Conservation (phyloP, 2,888 invertebrate species). For the Agrochola circellaris region DNA sequence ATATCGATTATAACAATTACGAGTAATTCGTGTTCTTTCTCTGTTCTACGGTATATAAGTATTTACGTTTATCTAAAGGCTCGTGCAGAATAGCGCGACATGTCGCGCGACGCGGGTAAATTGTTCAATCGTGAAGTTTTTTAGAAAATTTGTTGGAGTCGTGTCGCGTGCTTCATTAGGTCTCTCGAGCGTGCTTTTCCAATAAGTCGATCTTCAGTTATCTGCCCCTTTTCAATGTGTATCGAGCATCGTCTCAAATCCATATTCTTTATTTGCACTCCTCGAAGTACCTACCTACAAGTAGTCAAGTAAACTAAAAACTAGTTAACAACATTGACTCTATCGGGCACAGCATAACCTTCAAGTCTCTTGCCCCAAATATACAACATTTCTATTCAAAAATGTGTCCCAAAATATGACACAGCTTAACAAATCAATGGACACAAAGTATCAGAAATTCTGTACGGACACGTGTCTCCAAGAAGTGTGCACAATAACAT, state of each 20-base stretch:
- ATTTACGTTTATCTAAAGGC: not conserved
- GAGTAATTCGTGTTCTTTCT: not conserved
- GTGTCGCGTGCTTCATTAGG: not conserved
- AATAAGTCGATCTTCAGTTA: not conserved
- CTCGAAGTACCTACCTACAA: not conserved
- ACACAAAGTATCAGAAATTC: slow-evolving; percentile 41
- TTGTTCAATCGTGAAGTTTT: too few relatives aligned
- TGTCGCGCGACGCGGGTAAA: too few relatives aligned
- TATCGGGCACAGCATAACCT: not conserved
- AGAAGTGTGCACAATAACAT: slow-evolving; percentile 49
- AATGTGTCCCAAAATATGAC: slow-evolving; percentile 13
- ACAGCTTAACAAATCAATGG: slow-evolving; percentile 40
- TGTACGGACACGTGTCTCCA: slow-evolving; percentile 30
- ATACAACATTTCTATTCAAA: not conserved
- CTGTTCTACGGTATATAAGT: too few relatives aligned
- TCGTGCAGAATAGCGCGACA: too few relatives aligned
- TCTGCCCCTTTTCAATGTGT: not conserved
- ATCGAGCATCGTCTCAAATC: not conserved
- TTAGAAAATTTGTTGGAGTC: too few relatives aligned
- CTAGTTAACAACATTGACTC: not conserved
- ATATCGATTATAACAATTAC: not conserved
- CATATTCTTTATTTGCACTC: not conserved
- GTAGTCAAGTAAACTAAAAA: not conserved
- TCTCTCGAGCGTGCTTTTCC: not conserved
- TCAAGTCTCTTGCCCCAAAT: not conserved